Base-by-base conservation (phyloP, 2,888 invertebrate species). In the Pseudococcus jackbeardsleyi region DNA sequence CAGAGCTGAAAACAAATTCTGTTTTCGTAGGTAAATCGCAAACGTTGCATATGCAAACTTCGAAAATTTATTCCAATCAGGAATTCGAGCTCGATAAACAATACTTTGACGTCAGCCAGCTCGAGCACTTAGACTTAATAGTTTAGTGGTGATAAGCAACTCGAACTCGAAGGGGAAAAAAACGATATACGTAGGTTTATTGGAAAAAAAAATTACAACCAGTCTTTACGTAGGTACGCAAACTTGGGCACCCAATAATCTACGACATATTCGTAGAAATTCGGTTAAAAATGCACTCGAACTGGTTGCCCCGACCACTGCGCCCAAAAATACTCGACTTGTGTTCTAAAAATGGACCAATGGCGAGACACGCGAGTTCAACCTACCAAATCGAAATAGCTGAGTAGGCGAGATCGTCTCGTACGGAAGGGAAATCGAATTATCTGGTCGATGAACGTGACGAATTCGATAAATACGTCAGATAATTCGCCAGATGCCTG, bases 61-160 rank as follows among this genome's bases (percentile, higher is more conserved):
- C 42, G 6, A 9, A 64, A 72, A 72, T 33, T 72, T 82, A 82
- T 82, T 46, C 79, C 79, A 82, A 82, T 46, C 42, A 82, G 79
- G 79, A 82, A 82, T 46, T 82, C 79, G 79, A 42, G 46, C 19
- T 46, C 19, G 79, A 82, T 82, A 82, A 82, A 82, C 79, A 82
- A 82, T 82, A 82, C 79, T 19, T 82, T 82, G 79, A 82, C 79
- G 79, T 82, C 79, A 82, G 46, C 79, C 9, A 46, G 42, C 46
- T 82, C 42, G 79, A 82, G 79, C 46, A 82, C 79, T 42, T 82
- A 11, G 42, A 82, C 42, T 82, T 82, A 82, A 82, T 46, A 82
- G 39, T 82, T 72, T 4, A 72, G 33, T n/a, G 79, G 79, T 46
- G 79, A 82, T 82, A 82, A 72, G 72, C 26, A 33, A 39, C 72